Evolutionary conservation across 2,888 invertebrate genomes (phyloP), one percentile per base, ranked within the genome.

Genomic region (Dasysyrphus albostriatus): DNA sequence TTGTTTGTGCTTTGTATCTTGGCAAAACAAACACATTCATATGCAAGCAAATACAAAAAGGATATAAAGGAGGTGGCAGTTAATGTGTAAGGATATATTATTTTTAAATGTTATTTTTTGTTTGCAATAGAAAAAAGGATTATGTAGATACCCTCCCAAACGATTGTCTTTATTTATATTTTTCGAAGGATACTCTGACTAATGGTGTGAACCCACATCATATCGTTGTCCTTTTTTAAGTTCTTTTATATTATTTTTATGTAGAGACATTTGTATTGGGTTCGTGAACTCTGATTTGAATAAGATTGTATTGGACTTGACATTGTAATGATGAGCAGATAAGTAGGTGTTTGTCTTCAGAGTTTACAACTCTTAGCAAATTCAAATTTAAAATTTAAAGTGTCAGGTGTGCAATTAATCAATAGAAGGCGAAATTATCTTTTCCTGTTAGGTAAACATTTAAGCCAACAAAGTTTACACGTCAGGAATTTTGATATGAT

Each of bases 61-160:
- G 83, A 83, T 87, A 82, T 69, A 34, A 65, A 63, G 72, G 83
- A 79, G 75, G 37, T 51, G 63, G 72, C 59, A 83, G 70, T 87
- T 87, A 78, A 87, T 75, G 72, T 72, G 87, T 87, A 87, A 83
- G 87, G 78, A 87, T 72, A 54, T 54, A 2, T 2, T 69, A 79
- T 77, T 63, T 69, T 58, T 44, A 32, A 5, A 1, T 61, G 2
- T 61, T 44, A 9, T 44, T 44, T 29, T 63, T 44, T 44, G 14
- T 63, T n/a, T 9, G 8, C 1, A 32, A 59, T 37, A 39, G 65
- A 77, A 74, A n/a, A 82, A 74, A 70, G 78, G 82, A 24, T 24
- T 24, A 24, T 24, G 24, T 24, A 24, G 24, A 16, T 67, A 16
- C 47, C 61, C 14, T 67, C 51, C 24, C 77, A 85, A 82, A 74